Percentiles rank a stretch among this genome's conserved stretches.
phyloP scores from a whole-genome alignment of 2,113 vertebrate species.

The Prionailurus bengalensis region DNA sequence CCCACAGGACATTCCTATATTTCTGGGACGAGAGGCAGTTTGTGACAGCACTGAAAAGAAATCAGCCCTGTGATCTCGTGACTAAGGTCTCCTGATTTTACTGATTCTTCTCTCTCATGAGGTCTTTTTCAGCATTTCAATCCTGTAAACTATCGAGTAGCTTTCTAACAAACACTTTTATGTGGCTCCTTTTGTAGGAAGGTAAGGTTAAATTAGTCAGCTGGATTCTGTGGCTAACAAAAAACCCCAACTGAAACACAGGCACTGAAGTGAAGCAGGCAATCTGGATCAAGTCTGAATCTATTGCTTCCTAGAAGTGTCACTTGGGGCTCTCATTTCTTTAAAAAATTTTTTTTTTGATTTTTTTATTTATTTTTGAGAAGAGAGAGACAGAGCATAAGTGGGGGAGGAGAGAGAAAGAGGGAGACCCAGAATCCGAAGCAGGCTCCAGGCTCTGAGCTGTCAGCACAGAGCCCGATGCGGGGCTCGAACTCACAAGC shows the following conservation, averaged over 20 bases:
- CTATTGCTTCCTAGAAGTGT: not conserved
- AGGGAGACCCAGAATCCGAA: too few relatives aligned
- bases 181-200: not conserved
- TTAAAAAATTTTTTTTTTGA: not conserved
- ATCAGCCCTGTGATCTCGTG: not conserved
- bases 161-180: not conserved
- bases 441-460: too few relatives aligned
- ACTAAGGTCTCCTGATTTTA: not conserved
- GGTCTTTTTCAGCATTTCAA: not conserved
- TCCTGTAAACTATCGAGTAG: not conserved
- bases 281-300: not conserved
- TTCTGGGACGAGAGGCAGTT: not conserved
- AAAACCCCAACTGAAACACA: not conserved
- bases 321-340: fast-evolving
- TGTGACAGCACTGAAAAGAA: not conserved
- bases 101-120: not conserved
- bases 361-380: too few relatives aligned
- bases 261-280: not conserved
- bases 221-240: not conserved
- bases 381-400: too few relatives aligned
- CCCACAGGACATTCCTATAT: not conserved
- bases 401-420: too few relatives aligned
- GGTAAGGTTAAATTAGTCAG: not conserved
- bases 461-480: too few relatives aligned
- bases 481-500: too few relatives aligned